Base-by-base conservation (phyloP, 2,113 vertebrate genomes). In the Corythornis cristatus region DNA sequence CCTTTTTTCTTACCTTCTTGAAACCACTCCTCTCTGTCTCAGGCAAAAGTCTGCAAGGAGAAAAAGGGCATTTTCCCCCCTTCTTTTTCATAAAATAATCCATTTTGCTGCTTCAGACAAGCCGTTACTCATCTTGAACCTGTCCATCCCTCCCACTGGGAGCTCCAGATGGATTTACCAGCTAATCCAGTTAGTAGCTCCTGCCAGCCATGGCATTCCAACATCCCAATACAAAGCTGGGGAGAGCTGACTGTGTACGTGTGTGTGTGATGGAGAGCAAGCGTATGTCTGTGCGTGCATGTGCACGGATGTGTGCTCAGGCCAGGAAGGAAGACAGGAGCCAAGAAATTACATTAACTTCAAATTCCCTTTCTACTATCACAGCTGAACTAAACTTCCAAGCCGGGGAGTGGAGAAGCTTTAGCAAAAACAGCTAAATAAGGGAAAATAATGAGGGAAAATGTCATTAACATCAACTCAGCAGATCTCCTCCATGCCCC, bases 121-220 rank as follows among this genome's bases (percentile, higher is more conserved):
- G 95, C 96, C 37, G 76, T 97, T 97, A 97, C 95, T 97, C 96
- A 96, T 96, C 91, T 93, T 95, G 93, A 97, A 97, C 93, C 94
- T 92, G 96, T 83, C 90, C 54, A 75, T 13, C 62, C 85, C 19
- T 91, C 93, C 97, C 95, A 95, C 57, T 82, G 97, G 97, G 97
- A 97, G 93, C 93, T 93, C 90, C 95, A 97, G 96, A 97, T 95
- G 97, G 97, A 97, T 97, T 97, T 98, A 96, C 92, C 97, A 97
- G 95, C 94, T 97, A 97, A 98, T 97, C 94, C 94, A 76, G 96
- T 97, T 96, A 97, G 96, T 92, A 95, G 95, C 89, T 97, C 89
- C 95, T 92, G 95, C 95, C 96, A 97, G 96, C 93, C 96, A 94
- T 73, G 93, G 93, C 93, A 91, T 91, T 96, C 97, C 96, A 93